Evolutionary conservation across 2,888 invertebrate genomes (phyloP).

Genomic region (Venusia cambrica): DNA sequence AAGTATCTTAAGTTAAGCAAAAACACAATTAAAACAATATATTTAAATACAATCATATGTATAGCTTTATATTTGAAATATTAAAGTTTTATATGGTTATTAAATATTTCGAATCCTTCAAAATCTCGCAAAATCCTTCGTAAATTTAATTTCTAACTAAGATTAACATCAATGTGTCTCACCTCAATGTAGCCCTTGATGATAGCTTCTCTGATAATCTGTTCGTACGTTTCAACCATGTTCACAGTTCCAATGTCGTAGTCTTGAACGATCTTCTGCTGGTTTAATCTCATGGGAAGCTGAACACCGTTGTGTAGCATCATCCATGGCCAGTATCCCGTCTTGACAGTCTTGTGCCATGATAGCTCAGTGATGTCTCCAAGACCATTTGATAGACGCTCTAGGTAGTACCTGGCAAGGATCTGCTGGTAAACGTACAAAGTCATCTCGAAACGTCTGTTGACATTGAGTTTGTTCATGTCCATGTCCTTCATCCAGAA

Average conservation of each 20-base stretch:
- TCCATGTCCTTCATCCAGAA: conserved; percentile 81
- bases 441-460: conserved; percentile 77
- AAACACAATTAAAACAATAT: too few species aligned
- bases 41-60: too few species aligned
- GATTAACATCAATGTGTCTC: conserved; percentile 23
- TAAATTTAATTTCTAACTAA: neutral
- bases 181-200: conserved; percentile 76
- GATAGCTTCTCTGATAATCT: conserved; percentile 80
- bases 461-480: conserved; percentile 49
- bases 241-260: conserved; percentile 48
- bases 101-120: too few species aligned
- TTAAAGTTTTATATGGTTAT: too few species aligned
- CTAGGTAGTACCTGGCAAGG: conserved; percentile 81
- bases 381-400: conserved; percentile 75
- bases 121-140: too few species aligned
- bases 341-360: conserved; percentile 62
- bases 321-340: conserved; percentile 82
- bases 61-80: too few species aligned
- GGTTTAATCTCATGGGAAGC: conserved; percentile 73
- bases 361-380: conserved; percentile 68
- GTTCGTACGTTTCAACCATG: conserved; percentile 66
- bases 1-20: neutral
- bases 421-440: conserved; percentile 84
- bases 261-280: conserved; percentile 54
- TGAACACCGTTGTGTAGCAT: conserved; percentile 77